These are phyloP conservation scores for Euzophera pinguis DNA, from an alignment of 2,888 invertebrate species.

Conservation along the genomic window DNA sequence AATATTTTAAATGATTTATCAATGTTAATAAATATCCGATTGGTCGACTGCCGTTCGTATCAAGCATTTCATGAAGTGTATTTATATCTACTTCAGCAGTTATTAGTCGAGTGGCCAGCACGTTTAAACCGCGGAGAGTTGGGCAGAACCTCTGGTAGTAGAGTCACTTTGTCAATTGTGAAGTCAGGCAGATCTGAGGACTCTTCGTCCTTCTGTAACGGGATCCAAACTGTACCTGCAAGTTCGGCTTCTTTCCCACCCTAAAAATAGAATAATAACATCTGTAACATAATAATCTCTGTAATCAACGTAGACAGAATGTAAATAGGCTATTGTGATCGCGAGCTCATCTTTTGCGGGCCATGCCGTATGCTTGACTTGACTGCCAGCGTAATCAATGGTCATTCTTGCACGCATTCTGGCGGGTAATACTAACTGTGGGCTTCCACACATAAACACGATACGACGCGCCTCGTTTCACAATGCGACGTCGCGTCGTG, in stretches of 20 bases:
- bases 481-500: no score
- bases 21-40: neutral
- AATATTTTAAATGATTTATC: no score
- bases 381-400: no score
- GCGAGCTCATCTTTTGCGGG: no score
- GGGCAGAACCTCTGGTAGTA: slow-evolving; percentile 81
- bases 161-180: slow-evolving; percentile 82
- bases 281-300: no score
- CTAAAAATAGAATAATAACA: slow-evolving; percentile 45
- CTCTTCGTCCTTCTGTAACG: slow-evolving; percentile 76
- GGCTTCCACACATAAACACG: no score
- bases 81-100: slow-evolving; percentile 31
- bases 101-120: slow-evolving; percentile 27
- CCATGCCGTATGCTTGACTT: no score
- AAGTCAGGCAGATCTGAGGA: slow-evolving; percentile 81
- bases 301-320: no score
- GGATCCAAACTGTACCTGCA: slow-evolving; percentile 90
- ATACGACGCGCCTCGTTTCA: no score
- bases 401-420: no score
- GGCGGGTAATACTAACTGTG: no score
- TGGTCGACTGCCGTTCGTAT: neutral
- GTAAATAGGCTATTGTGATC: no score
- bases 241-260: slow-evolving; percentile 88
- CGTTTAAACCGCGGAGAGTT: slow-evolving; percentile 70
- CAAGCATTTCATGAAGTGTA: neutral